Evolutionary conservation across 2,888 invertebrate genomes (phyloP), one percentile per base, ranked within the genome.

Genomic region (Tenthredo mesomela): DNA sequence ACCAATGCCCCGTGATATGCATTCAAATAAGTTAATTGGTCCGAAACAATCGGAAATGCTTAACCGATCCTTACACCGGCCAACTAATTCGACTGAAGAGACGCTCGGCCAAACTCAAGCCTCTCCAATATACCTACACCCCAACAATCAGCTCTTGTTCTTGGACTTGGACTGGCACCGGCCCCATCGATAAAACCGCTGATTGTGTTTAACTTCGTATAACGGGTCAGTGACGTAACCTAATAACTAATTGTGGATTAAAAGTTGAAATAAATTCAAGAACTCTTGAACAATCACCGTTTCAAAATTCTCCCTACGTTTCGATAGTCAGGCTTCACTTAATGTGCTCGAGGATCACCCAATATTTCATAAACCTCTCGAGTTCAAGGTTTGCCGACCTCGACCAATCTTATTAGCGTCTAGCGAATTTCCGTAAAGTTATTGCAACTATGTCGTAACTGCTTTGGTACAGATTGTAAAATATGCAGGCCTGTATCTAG

Each of bases 361-460:
- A 61, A 40, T 25, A 80, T 80, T 80, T 73, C 37, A n/a, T 9
- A 12, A 73, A 40, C 21, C 43, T 73, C 15, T 47, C 15, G 71
- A 15, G 71, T 73, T 73, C 71, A 43, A 54, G 47, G 54, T 29
- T 54, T 54, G n/a, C 77, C 77, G 50, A 77, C 77, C 54, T 29
- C 18, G 15, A 54, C 50, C 54, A n/a, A 77, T 77, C 50, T 50
- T 77, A 77, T 77, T 77, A 77, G 47, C 77, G 77, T 77, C 77
- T 77, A 54, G 77, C 54, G 54, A 33, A 77, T 77, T 80, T 80
- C 58, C 80, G 80, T 80, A 61, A 50, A 80, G 77, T 77, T 80
- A 80, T 61, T 37, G 61, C 80, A 80, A 80, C 58, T 58, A 80
- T 80, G 80, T 61, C 80, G 61, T 80, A 80, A 80, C 80, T 80